A percentile compares a stretch with the other conserved stretches of the same genome.
phyloP scores from a whole-genome alignment of 2,888 invertebrate species.

The Camptogramma bilineatum region DNA sequence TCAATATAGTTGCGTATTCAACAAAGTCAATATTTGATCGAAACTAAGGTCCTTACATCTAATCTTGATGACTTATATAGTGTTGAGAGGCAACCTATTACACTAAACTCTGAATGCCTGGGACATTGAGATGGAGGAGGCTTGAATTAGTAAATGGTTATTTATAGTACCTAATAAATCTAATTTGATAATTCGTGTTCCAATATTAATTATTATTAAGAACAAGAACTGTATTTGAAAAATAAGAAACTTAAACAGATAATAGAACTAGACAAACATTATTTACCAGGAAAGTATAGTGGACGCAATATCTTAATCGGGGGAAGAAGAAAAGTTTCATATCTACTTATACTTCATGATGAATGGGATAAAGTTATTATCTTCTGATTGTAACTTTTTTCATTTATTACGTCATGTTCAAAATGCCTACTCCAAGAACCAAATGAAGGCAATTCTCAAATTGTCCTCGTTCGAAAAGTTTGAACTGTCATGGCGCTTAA shows the following conservation, averaged over 20 bases:
- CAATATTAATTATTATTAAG: neutral
- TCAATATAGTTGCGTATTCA: neutral
- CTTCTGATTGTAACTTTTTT: constrained; percentile 83
- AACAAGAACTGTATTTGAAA: neutral
- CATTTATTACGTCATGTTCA: constrained; percentile 82
- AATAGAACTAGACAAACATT: constrained; percentile 14
- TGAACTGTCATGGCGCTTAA: constrained; percentile 81
- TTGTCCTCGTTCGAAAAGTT: constrained; percentile 78
- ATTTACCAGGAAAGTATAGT: constrained; percentile 21
- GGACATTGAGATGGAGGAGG: neutral
- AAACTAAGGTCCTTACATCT: neutral
- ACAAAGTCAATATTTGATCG: neutral
- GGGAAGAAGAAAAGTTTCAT: constrained; percentile 23
- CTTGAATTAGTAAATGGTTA: neutral
- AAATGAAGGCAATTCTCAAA: constrained; percentile 81
- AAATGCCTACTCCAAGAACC: constrained; percentile 76
- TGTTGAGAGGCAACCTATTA: neutral
- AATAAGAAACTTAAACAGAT: constrained; percentile 9
- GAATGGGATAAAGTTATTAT: constrained; percentile 85
- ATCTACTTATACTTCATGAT: constrained; percentile 63
- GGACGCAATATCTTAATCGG: constrained; percentile 25
- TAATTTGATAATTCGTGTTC: neutral
- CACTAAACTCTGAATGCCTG: neutral
- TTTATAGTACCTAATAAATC: neutral
- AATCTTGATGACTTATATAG: neutral